These are phyloP conservation scores for Cyphomyrus plagiostoma DNA, from an alignment of 2,113 vertebrate genomes.

Conservation along the genomic window DNA sequence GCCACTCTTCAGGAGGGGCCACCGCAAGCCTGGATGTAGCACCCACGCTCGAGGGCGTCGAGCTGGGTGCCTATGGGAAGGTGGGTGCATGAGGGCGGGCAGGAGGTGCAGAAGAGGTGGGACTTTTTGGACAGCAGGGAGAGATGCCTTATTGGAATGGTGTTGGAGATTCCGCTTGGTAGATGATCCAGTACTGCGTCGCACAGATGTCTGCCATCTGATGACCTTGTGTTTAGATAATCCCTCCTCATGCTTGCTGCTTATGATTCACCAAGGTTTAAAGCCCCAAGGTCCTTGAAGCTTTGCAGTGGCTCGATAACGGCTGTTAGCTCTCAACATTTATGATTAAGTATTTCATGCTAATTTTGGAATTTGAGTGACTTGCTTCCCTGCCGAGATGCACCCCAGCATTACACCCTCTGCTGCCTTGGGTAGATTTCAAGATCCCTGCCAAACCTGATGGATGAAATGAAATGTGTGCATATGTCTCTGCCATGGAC, in stretches of 20 bases:
- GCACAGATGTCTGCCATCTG: neutral
- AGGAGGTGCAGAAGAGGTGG: neutral
- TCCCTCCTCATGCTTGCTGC: neutral
- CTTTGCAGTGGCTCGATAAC: neutral
- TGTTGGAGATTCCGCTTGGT: neutral
- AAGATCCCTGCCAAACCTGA: neutral
- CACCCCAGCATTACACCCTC: neutral
- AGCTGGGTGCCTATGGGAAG: slow-evolving; percentile 80
- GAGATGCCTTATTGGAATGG: neutral
- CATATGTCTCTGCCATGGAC: neutral
- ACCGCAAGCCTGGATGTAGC: slow-evolving; percentile 69
- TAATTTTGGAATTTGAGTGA: neutral
- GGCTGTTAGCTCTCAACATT: neutral
- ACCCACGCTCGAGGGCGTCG: slow-evolving; percentile 84
- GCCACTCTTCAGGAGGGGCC: slow-evolving; percentile 77
- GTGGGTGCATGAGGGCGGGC: slow-evolving; percentile 39
- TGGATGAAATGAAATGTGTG: neutral
- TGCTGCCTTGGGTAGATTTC: neutral
- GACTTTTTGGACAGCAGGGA: neutral
- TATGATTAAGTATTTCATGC: neutral
- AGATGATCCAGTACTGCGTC: neutral
- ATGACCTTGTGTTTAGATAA: neutral
- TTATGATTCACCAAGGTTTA: neutral
- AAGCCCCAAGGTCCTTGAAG: neutral
- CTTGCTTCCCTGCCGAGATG: neutral